Evolutionary conservation across 1,140 invertebrate species (phyloP).

Genomic region (Hycleus phaleratus): DNA sequence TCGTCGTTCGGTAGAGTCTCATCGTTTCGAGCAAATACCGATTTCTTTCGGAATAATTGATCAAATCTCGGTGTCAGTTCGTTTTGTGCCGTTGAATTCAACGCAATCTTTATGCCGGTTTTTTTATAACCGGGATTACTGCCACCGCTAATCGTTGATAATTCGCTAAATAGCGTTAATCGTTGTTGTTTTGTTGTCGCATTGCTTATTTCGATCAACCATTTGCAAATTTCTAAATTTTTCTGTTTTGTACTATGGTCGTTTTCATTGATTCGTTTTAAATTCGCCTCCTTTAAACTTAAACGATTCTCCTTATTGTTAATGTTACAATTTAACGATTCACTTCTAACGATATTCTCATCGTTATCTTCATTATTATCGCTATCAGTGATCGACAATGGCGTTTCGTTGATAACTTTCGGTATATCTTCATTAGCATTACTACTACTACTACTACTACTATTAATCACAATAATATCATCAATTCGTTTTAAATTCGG

Average conservation of each 20-base stretch:
- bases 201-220: slow-evolving; percentile 15
- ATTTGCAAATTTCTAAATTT: slow-evolving; percentile 19
- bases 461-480: slow-evolving; percentile 21
- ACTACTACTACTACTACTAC: slow-evolving; percentile 2
- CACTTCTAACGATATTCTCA: neutral
- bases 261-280: neutral
- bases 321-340: neutral
- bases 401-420: slow-evolving; percentile 1
- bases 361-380: neutral
- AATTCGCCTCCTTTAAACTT: neutral
- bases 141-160: slow-evolving; percentile 26
- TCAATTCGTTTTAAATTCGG: slow-evolving; percentile 20
- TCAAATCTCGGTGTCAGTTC: slow-evolving; percentile 24
- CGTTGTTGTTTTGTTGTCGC: neutral
- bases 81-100: slow-evolving; percentile 29
- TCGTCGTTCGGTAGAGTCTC: slow-evolving; percentile 7
- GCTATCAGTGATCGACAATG: slow-evolving; percentile 18
- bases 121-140: slow-evolving; percentile 7
- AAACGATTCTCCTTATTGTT: neutral
- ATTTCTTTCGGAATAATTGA: slow-evolving; percentile 27
- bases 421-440: slow-evolving; percentile 2
- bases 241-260: slow-evolving; percentile 12
- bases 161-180: slow-evolving; percentile 23
- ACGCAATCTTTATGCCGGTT: slow-evolving; percentile 14
- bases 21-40: slow-evolving; percentile 5